Evolutionary conservation across 2,113 vertebrate genomes (phyloP).

Genomic region (Neogale vison): DNA sequence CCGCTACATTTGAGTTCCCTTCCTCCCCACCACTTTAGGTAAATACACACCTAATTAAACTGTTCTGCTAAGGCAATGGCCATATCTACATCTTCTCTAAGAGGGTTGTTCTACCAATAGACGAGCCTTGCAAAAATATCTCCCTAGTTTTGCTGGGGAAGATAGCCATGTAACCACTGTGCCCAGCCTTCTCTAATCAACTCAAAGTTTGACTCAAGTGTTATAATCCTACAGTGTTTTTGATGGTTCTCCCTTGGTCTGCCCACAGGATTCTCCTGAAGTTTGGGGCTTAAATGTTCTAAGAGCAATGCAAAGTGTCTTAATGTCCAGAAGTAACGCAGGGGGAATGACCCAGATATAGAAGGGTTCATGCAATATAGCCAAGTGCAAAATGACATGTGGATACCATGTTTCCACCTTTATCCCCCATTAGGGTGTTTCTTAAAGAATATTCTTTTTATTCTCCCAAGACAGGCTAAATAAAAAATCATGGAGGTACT

Average conservation of each 20-base stretch:
- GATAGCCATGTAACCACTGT: background rate
- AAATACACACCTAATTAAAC: background rate
- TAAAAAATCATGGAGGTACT: background rate
- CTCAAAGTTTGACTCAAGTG: background rate
- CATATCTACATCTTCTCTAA: background rate
- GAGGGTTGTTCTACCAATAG: background rate
- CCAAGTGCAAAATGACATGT: background rate
- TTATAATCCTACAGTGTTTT: background rate
- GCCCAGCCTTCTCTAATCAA: background rate
- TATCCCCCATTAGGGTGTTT: background rate
- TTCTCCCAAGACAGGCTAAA: background rate
- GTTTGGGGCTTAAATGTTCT: background rate
- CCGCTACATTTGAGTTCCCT: background rate
- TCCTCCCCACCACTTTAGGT: background rate
- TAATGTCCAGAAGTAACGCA: background rate
- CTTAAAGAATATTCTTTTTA: slow-evolving; percentile 1
- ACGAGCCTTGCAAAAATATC: background rate
- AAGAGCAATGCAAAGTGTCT: background rate
- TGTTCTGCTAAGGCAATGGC: background rate
- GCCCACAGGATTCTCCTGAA: background rate
- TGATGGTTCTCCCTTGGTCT: background rate
- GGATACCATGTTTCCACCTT: background rate
- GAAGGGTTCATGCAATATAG: background rate
- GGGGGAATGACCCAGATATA: background rate
- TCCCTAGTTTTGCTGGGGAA: background rate